A percentile compares a stretch with the other conserved stretches of the same genome.
Conservation (phyloP, 2,797 vertebrate genomes). For the Characodon lateralis region DNA sequence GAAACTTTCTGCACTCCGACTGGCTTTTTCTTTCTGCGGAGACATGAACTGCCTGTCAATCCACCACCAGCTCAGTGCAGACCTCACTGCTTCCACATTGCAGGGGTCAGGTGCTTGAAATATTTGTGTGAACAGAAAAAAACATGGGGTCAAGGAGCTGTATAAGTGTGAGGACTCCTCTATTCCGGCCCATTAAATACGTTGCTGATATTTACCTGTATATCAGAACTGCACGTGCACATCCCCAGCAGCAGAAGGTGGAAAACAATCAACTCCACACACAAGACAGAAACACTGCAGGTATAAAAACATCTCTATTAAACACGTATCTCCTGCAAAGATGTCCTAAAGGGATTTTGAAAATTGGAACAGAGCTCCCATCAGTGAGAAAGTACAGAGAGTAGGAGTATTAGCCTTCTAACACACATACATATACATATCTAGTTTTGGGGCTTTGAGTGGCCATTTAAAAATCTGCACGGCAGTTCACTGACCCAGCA, state of each 20-base stretch:
- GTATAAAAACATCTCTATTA: constrained; percentile 51
- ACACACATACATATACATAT: constrained; percentile 31
- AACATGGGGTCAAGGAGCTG: constrained; percentile 58
- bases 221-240: constrained; percentile 28
- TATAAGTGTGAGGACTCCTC: constrained; percentile 45
- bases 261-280: constrained; percentile 20
- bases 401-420: constrained; percentile 17
- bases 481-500: constrained; percentile 80
- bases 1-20: constrained; percentile 21
- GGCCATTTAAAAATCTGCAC: constrained; percentile 78
- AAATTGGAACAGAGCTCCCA: constrained; percentile 49
- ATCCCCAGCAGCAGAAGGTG: constrained; percentile 19
- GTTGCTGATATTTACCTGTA: constrained; percentile 58
- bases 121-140: constrained; percentile 40
- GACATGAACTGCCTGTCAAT: constrained; percentile 69
- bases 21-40: constrained; percentile 48
- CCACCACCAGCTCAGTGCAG: constrained; percentile 54
- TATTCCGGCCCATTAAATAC: constrained; percentile 67
- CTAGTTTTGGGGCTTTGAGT: constrained; percentile 64
- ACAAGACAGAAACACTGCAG: constrained; percentile 33
- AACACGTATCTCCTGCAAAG: constrained; percentile 37
- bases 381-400: constrained; percentile 63
- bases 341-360: constrained; percentile 29
- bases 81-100: constrained; percentile 48
- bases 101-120: constrained; percentile 52